Base-by-base conservation (phyloP, 2,888 invertebrate genomes). In the Hyalella azteca region DNA sequence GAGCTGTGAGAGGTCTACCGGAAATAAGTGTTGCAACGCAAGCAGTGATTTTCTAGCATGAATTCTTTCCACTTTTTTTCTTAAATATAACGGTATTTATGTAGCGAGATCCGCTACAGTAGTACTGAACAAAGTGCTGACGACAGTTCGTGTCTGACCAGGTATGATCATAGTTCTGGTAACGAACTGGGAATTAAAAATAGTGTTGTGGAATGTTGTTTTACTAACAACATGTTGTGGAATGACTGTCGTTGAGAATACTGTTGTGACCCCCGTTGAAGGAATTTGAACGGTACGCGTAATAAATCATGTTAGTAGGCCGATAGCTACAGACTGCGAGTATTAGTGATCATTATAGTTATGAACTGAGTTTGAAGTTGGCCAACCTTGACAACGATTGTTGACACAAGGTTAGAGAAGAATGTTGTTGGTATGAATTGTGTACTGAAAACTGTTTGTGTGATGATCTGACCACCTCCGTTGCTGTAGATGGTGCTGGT, bases 101-200 rank as follows among this genome's bases (percentile, higher is more conserved):
- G n/a, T n/a, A n/a, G n/a, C n/a, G n/a, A n/a, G n/a, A n/a, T n/a
- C n/a, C n/a, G n/a, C n/a, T n/a, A n/a, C n/a, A n/a, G n/a, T n/a
- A n/a, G 82, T 82, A 59, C 79, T 80, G 79, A 78, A 78, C 66
- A 80, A 78, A 22, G 83, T 83, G 73, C 83, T 80, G 29, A 77
- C 60, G 15, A 83, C 76, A n/a, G 81, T 79, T n/a, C 80, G 76
- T 19, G 78, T 80, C 36, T 76, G 54, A 19, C 83, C 83, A 22
- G 83, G 83, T 0, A 77, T 50, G 41, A 78, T 76, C 73, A 78
- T 78, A n/a, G 80, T 80, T 36, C 78, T 80, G 32, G 82, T 82
- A 39, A 79, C 76, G 2, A 49, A 73, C 75, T 81, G 80, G 19
- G 81, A 78, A 41, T 75, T 77, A 73, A 80, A 79, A 59, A 78